Evolutionary conservation across 2,797 vertebrate species (phyloP).

Genomic region (Rhinichthys osculus): DNA sequence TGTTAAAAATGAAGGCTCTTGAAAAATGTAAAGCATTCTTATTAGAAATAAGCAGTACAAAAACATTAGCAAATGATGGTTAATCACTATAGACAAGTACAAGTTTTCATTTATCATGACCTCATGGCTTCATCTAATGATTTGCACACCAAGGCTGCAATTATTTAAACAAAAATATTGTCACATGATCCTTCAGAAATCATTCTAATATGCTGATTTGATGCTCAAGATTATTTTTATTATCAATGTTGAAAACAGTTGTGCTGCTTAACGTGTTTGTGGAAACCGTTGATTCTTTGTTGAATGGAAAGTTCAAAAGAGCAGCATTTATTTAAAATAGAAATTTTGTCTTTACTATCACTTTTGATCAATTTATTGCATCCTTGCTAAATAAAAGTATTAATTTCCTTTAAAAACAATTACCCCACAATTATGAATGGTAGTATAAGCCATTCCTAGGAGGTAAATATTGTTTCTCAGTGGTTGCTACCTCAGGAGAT

Average conservation of each 20-base stretch:
- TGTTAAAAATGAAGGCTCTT: slow-evolving; percentile 8
- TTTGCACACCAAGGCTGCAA: background rate
- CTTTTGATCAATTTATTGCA: background rate
- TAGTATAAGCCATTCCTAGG: background rate
- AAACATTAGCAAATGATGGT: slow-evolving; percentile 10
- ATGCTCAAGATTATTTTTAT: background rate
- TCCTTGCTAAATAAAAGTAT: background rate
- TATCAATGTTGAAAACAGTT: background rate
- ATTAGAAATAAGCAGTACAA: slow-evolving; percentile 1
- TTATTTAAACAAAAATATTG: background rate
- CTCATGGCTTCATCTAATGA: background rate
- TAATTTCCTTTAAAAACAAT: background rate
- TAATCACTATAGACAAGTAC: background rate
- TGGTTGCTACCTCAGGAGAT: background rate
- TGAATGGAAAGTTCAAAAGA: background rate
- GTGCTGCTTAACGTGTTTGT: background rate
- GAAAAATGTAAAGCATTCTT: background rate
- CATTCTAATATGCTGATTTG: background rate
- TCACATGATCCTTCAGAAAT: background rate
- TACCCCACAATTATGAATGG: background rate
- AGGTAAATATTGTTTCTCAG: background rate
- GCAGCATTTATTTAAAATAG: background rate
- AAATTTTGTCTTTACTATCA: background rate
- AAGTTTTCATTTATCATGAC: background rate
- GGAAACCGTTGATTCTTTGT: background rate